phyloP scores from a whole-genome alignment of 1,140 invertebrate species.

The Dinothrombium tinctorium region DNA sequence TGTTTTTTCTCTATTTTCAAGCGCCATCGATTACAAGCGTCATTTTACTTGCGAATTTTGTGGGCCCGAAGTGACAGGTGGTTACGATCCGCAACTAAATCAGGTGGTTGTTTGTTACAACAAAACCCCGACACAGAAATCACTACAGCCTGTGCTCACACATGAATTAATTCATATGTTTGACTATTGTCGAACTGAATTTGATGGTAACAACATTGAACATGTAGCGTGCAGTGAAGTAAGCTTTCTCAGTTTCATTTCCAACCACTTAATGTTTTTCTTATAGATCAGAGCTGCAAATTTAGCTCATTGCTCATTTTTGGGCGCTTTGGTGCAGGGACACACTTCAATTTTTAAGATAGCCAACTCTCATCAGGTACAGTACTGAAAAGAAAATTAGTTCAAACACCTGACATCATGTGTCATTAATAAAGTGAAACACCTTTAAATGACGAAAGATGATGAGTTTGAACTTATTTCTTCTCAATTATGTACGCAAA shows the following conservation, averaged over 20 bases:
- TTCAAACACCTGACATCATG: no score
- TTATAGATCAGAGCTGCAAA: conserved; percentile 38
- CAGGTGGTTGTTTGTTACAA: conserved; percentile 85
- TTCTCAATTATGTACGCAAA: neutral
- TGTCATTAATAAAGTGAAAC: no score
- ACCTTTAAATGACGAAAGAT: no score
- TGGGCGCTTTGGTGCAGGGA: conserved; percentile 48
- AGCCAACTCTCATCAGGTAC: conserved; percentile 34
- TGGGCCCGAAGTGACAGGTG: conserved; percentile 47
- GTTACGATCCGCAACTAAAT: conserved; percentile 68
- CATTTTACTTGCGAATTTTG: conserved; percentile 83
- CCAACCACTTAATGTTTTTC: neutral
- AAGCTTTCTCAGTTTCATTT: conserved; percentile 19
- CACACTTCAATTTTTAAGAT: conserved; percentile 33
- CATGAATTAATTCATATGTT: conserved; percentile 96
- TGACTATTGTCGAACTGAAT: conserved; percentile 64
- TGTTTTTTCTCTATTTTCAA: no score
- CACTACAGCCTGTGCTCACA: conserved; percentile 48
- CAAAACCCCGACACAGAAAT: conserved; percentile 27
- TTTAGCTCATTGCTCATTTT: conserved; percentile 66
- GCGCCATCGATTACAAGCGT: conserved; percentile 45
- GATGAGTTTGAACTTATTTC: neutral
- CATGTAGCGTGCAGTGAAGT: conserved; percentile 90
- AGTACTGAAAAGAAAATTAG: no score
- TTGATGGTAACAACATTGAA: conserved; percentile 69